Evolutionary conservation across 2,797 vertebrate species (phyloP).

Genomic region (Calcarius lapponicus): DNA sequence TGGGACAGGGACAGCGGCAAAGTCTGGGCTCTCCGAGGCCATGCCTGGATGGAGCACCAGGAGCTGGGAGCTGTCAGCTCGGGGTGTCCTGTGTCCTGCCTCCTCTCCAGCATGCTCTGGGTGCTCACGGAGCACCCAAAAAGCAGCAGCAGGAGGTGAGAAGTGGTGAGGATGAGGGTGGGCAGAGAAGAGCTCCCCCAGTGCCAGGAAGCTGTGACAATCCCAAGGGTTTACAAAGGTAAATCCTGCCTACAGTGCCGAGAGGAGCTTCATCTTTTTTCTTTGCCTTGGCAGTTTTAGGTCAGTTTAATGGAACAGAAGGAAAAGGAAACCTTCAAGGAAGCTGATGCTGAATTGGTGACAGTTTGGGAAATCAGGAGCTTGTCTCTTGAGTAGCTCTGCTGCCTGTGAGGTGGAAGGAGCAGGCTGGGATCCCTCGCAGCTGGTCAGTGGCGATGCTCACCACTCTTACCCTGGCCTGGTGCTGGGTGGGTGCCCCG

Average conservation of each 20-base stretch:
- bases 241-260: neutral
- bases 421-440: neutral
- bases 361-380: neutral
- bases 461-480: fast-evolving
- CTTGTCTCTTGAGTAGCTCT: neutral
- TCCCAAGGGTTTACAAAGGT: neutral
- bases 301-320: neutral
- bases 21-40: neutral
- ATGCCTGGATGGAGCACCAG: neutral
- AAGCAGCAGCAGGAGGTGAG: neutral
- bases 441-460: fast-evolving
- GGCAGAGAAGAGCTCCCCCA: neutral
- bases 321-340: neutral
- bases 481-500: neutral
- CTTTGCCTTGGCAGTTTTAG: constrained; percentile 34
- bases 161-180: neutral
- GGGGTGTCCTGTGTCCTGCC: neutral
- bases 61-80: neutral
- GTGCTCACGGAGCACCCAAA: fast-evolving
- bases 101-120: fast-evolving
- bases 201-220: neutral
- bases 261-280: neutral
- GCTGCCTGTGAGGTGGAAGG: neutral
- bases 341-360: neutral
- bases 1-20: neutral